Conservation (phyloP, 2,888 invertebrate genomes). For the Tyria jacobaeae region DNA sequence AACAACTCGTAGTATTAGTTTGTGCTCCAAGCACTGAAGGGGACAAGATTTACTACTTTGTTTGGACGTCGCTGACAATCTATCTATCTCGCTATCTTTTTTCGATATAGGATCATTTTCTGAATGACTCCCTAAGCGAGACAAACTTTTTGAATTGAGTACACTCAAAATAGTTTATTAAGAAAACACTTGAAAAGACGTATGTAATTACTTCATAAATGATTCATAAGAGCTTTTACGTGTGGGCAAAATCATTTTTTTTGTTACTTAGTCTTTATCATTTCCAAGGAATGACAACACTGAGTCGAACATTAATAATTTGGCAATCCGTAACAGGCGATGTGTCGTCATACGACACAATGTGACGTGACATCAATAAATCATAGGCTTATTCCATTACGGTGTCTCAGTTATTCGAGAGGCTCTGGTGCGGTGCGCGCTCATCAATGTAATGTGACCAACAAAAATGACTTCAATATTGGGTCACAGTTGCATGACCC, state of each 20-base stretch:
- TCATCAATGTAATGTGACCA: constrained; percentile 39
- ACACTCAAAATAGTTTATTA: background rate
- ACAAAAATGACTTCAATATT: constrained; percentile 28
- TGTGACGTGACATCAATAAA: constrained; percentile 30
- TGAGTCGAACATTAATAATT: constrained; percentile 33
- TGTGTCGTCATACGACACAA: background rate
- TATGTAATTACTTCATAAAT: background rate
- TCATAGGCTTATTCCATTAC: constrained; percentile 44
- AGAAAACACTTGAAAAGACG: constrained; percentile 2
- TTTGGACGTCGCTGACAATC: constrained; percentile 16
- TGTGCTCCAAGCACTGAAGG: constrained; percentile 1
- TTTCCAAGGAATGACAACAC: constrained; percentile 24
- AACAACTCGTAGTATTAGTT: background rate
- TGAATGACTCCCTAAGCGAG: background rate
- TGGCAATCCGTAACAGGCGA: constrained; percentile 17
- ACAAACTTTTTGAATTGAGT: constrained; percentile 5
- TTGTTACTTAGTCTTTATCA: constrained; percentile 32
- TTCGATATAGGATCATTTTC: constrained; percentile 19
- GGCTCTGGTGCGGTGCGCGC: constrained; percentile 25
- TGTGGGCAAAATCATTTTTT: background rate
- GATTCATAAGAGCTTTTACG: background rate
- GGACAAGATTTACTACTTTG: constrained; percentile 11
- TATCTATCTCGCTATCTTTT: constrained; percentile 21
- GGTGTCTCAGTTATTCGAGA: constrained; percentile 31
- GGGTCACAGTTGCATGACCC: background rate